Evolutionary conservation across 2,797 vertebrate species (phyloP), one percentile per base, ranked within the genome.

Genomic region (Clangula hyemalis): DNA sequence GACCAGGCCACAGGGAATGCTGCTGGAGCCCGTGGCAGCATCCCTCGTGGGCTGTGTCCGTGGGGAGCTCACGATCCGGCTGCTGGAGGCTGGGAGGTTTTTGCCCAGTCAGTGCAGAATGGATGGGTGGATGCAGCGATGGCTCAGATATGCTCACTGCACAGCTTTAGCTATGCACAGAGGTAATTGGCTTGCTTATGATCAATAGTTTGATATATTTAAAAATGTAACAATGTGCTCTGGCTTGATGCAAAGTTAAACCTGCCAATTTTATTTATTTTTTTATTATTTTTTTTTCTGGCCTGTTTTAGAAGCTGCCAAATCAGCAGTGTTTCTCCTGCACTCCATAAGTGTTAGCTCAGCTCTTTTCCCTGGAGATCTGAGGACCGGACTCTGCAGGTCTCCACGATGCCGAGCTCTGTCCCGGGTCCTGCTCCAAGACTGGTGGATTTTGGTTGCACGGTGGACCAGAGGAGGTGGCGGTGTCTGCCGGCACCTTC

Each of bases 401-500:
- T 64, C 39, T 58, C 51, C 6, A 1, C 2, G n/a, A 2, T 22
- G 36, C 66, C 16, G 1, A 10, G 3, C 43, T 53, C 43, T 0
- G 1, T 22, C 8, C n/a, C 2, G 0, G 4, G 11, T 71, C 30
- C 57, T 20, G 13, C 49, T 45, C 28, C 21, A 2, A 6, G 4
- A 21, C 38, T 2, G 1, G 28, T 15, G 8, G 66, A 34, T 47
- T 68, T 6, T 7, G 19, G 4, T 71, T 47, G 12, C 47, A 88
- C 27, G 19, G 73, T 69, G 7, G 71, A 21, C 74, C 27, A 5
- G 73, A 27, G 25, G 84, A 75, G 87, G 57, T 11, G 75, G 13
- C 14, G 80, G 70, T 77, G 87, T 77, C 85, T 95, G 96, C 88
- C 90, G 14, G 77, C 9, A 22, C 96, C 79, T 89, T 95, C 57